phyloP scores from a whole-genome alignment of 2,113 vertebrate genomes.

The Narcine bancroftii region DNA sequence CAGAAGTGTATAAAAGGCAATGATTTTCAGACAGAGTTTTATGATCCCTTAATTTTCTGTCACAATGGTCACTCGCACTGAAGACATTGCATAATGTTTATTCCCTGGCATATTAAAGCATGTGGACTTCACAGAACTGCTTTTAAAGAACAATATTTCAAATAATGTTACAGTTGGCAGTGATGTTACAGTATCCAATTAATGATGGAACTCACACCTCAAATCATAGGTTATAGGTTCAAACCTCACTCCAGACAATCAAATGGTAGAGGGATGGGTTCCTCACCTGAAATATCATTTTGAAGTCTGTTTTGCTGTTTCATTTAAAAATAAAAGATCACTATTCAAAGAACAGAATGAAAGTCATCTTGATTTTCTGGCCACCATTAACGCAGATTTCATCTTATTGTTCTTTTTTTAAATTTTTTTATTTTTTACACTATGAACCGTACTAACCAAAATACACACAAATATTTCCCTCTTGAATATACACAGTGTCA shows the following conservation, averaged over 20 bases:
- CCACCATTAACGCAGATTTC: background rate
- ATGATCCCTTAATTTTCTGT: background rate
- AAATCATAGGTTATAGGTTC: background rate
- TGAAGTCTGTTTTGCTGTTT: background rate
- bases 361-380: background rate
- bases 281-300: too few species aligned
- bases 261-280: background rate
- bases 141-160: background rate
- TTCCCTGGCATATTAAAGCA: too few species aligned
- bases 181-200: background rate
- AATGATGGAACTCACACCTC: background rate
- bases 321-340: background rate
- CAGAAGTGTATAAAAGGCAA: too few species aligned
- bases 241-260: background rate
- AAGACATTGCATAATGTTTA: background rate
- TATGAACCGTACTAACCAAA: too few species aligned
- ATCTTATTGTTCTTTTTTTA: background rate
- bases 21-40: too few species aligned
- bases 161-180: background rate
- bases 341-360: background rate
- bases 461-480: too few species aligned
- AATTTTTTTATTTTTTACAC: too few species aligned
- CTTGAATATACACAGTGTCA: too few species aligned
- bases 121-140: background rate
- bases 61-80: background rate